Evolutionary conservation across 2,113 vertebrate genomes (phyloP), one percentile per base, ranked within the genome.

Genomic region (Sander vitreus): DNA sequence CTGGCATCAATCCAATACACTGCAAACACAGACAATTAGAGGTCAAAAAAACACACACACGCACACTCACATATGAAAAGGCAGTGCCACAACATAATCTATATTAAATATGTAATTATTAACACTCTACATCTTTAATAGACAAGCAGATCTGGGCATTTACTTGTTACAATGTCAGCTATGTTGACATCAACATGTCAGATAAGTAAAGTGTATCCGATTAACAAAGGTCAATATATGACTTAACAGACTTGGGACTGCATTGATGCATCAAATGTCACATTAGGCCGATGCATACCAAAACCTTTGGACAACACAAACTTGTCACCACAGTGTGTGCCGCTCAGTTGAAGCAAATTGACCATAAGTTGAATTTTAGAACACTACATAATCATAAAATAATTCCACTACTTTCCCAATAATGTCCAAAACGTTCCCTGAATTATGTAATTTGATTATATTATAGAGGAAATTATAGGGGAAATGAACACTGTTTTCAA

Each of bases 261-360:
- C 12, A 68, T 57, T 21, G 53, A 80, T 75, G 58, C 11, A 47
- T 27, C 33, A 85, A 88, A 88, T 81, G 73, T 60, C 83, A 78
- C 63, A 57, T 62, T 45, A 48, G 63, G 65, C 47, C 3, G 0
- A 70, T 65, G 72, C 59, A 84, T 78, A 54, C 48, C 55, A 77
- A 86, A 57, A 4, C 11, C 3, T 60, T 25, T 15, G 30, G 27
- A 48, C 43, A 76, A 25, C 50, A 66, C 43, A 54, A 53, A 55
- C 25, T 0, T 33, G 45, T 50, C 19, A 54, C 18, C 13, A 18
- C 1, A 0, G 21, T 3, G 15, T 59, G 27, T 43, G 30, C 6
- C 0, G 0, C 50, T 47, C 3, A 53, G 8, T 3, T 18, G 25
- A 54, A 59, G 14, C 6, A 16, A 62, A 67, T 2, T 16, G 5